Evolutionary conservation across 1,140 invertebrate genomes (phyloP), one percentile per base, ranked within the genome.

Genomic region (Myzus persicae): DNA sequence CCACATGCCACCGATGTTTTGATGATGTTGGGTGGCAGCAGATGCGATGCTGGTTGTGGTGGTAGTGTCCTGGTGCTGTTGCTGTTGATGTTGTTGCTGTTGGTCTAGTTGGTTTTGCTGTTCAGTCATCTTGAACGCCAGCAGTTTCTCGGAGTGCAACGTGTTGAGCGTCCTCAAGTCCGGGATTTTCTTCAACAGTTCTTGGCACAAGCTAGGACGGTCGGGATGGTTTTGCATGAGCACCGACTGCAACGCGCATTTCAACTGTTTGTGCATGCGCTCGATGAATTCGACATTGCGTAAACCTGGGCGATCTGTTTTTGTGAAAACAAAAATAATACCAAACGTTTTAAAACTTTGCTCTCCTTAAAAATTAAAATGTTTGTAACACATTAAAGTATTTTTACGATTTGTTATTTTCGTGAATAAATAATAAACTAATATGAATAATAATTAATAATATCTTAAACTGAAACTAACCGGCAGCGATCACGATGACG

Each of bases 161-260:
- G 98, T 99, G 95, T 99, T 99, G 76, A 99, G 95, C 1, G 99
- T 99, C 94, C 98, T 96, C 94, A 99, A 96, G 95, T 99, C 99
- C 2, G 98, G 98, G 93, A 99, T 98, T 94, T 99, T 99, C 95
- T 98, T 98, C 95, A 99, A 97, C 94, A 99, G 95, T 95, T 99
- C 98, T 89, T 97, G 96, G 92, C 98, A 96, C 93, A 99, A 97
- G 91, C 97, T 97, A 0, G 97, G 96, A 94, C 97, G 97, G 94
- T 96, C 96, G 44, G 97, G 97, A 95, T 99, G 98, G 95, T 98
- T 98, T 94, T 98, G 97, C n/a, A 96, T 96, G 76, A 99, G 96
- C 36, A 99, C 97, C n/a, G 97, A 97, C 95, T 99, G 98, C 51
- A 99, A 96, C 87, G 98, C 97, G 93, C 97, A 96, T 94, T 97